A percentile compares a stretch with the other conserved stretches of the same genome.
Conservation (phyloP, 30 jellyfish, hydroid and myxozoan species). For the Aurelia aurita region DNA sequence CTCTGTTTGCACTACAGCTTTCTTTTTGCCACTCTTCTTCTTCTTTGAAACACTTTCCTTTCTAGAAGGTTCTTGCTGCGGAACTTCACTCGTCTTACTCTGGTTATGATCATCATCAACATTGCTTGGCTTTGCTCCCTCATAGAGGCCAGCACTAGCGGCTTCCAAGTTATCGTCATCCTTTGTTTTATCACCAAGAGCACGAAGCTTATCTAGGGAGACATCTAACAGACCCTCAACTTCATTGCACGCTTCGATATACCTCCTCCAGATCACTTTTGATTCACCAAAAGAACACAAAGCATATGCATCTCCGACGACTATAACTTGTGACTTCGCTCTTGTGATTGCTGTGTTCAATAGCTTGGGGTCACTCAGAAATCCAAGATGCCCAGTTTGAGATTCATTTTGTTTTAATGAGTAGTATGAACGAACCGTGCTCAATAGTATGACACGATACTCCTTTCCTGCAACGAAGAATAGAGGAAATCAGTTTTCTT, state of each 20-base stretch:
- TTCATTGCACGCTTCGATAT: constrained; percentile 17
- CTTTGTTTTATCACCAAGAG: too few relatives aligned
- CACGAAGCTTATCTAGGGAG: too few relatives aligned
- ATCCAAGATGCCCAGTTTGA: constrained; percentile 22
- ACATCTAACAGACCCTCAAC: not conserved
- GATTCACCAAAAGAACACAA: constrained; percentile 40
- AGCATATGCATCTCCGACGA: constrained; percentile 45
- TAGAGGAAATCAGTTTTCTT: too few relatives aligned
- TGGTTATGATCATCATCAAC: too few relatives aligned
- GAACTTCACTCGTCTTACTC: too few relatives aligned
- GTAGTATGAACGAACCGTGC: constrained; percentile 55
- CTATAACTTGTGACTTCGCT: constrained; percentile 15
- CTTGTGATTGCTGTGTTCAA: constrained; percentile 60
- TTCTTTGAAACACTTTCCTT: too few relatives aligned
- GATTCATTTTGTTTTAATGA: not conserved
- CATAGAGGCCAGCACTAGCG: too few relatives aligned
- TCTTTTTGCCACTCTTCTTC: too few relatives aligned
- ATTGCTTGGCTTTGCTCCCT: too few relatives aligned
- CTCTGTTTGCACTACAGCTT: too few relatives aligned
- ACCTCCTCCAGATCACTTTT: constrained; percentile 22
- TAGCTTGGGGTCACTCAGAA: constrained; percentile 39
- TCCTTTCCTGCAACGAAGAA: constrained; percentile 1
- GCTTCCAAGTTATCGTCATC: too few relatives aligned
- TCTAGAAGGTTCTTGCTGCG: too few relatives aligned
- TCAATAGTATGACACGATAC: constrained; percentile 11